Evolutionary conservation across 1,140 invertebrate species (phyloP).

Genomic region (Semibalanus balanoides): DNA sequence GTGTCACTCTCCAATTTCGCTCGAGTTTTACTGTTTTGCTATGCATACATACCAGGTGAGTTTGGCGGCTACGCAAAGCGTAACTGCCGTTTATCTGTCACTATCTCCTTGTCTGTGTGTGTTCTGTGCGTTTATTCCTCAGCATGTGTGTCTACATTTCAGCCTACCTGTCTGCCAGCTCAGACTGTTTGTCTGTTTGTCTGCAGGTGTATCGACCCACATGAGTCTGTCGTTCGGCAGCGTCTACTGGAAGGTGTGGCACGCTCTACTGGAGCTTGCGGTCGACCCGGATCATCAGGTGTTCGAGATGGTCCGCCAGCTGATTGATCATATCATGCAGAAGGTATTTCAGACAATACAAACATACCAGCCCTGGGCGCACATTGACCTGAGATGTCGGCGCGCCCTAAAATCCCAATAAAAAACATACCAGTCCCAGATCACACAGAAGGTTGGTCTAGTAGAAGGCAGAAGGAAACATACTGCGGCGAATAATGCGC

Average conservation of each 20-base stretch:
- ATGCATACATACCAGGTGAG: no score
- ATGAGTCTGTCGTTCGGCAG: constrained; percentile 39
- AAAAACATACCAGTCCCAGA: no score
- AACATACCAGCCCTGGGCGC: no score
- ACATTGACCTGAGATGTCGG: no score
- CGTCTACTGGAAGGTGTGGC: constrained; percentile 76
- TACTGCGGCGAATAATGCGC: no score
- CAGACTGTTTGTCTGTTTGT: background rate
- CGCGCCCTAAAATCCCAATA: no score
- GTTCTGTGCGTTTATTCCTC: background rate
- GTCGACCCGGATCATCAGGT: constrained; percentile 55
- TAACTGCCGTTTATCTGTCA: no score
- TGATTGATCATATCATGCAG: background rate
- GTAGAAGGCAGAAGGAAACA: no score
- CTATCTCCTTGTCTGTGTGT: background rate
- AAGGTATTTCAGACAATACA: background rate
- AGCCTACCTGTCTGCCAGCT: background rate
- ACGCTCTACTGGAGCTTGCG: constrained; percentile 52
- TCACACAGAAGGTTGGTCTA: no score
- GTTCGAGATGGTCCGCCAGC: background rate
- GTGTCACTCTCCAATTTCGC: no score
- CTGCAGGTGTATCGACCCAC: background rate
- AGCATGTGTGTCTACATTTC: background rate
- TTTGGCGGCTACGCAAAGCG: no score
- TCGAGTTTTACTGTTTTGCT: no score